Evolutionary conservation across 2,113 vertebrate genomes (phyloP), one percentile per base, ranked within the genome.

Genomic region (Craseonycteris thonglongyai): DNA sequence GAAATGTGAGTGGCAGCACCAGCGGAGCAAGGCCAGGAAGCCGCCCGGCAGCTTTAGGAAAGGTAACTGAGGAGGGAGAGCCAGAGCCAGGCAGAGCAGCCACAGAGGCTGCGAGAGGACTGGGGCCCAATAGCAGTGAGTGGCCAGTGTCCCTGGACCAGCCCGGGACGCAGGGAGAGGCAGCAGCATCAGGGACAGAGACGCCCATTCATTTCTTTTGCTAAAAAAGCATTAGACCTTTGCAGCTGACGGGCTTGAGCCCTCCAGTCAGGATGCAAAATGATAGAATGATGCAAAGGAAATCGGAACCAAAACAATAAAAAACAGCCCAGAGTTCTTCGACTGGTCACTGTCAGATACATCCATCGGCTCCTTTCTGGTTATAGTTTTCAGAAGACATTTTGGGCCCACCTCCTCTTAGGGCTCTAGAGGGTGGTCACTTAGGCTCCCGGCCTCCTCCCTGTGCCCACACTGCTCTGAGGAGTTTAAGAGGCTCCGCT

Each of bases 41-140:
- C 40, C 4, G 0, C 56, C 0, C 10, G 40, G 26, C n/a, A 35
- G 2, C 3, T 51, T 6, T 22, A 45, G n/a, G 49, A 26, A 59
- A 54, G 71, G 33, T 5, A 5, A 22, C 12, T 5, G 6, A 51
- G 51, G 22, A 21, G 40, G 16, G 66, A 51, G 51, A 35, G 33
- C 28, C 21, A 18, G 24, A 26, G n/a, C 7, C 21, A 30, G 15
- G 22, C 16, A 10, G 30, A 19, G 4, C 12, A 5, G 24, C 40
- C 38, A 5, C 19, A 2, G 61, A 19, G 69, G 5, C 28, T 5
- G 16, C 1, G 14, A 47, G 15, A 7, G 18, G 35, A 35, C 18
- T 0, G 3, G 68, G 42, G 71, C 30, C 74, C 61, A 9, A 3
- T 8, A 49, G 61, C 40, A 28, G 2, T 10, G 6, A 38, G 47